A percentile compares a stretch with the other conserved stretches of the same genome.
Evolutionary conservation across 2,113 vertebrate genomes (phyloP).

Genomic region (Corvus moneduloides): DNA sequence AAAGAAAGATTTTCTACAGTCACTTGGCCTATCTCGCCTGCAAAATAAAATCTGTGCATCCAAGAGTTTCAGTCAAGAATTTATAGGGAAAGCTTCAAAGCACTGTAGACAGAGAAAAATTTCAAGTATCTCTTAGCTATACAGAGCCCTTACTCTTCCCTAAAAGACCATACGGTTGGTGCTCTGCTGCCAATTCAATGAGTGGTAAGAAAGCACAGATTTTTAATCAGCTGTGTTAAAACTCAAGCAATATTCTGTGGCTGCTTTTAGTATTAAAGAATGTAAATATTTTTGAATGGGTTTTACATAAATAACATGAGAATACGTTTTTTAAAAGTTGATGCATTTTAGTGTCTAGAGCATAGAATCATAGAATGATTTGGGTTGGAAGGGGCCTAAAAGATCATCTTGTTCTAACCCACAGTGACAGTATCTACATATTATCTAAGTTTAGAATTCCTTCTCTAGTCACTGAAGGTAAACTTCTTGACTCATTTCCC

Average conservation of each 20-base stretch:
- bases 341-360: not conserved
- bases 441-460: not conserved
- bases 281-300: not conserved
- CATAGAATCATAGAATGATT: not conserved
- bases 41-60: not conserved
- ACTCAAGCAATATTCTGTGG: not conserved
- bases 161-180: not conserved
- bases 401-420: not conserved
- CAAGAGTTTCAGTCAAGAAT: not conserved
- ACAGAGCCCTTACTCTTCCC: not conserved
- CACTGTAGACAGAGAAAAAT: not conserved
- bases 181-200: not conserved
- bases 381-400: not conserved
- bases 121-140: not conserved
- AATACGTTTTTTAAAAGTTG: not conserved
- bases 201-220: not conserved
- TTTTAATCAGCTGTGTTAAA: slow-evolving; percentile 13
- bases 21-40: not conserved
- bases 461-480: not conserved
- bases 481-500: not conserved
- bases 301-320: not conserved
- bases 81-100: not conserved
- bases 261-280: not conserved
- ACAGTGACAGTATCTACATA: not conserved
- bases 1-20: not conserved